phyloP scores from a whole-genome alignment of 1,140 invertebrate species.

The Lamellibrachia luymesi region DNA sequence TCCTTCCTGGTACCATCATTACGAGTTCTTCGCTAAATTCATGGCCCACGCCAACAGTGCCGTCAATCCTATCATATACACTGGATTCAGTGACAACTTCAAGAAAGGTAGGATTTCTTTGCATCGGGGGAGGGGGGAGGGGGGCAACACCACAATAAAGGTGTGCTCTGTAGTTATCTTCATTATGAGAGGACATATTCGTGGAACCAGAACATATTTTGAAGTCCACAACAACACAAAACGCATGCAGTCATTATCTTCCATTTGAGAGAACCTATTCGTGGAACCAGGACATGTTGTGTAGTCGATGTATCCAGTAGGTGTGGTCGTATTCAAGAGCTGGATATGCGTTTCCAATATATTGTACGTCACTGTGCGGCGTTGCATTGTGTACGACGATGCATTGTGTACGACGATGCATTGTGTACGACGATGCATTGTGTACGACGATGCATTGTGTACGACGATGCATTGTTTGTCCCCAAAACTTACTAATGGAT shows the following conservation, averaged over 20 bases:
- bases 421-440: too few species aligned
- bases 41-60: conserved; percentile 60
- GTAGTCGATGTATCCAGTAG: background rate
- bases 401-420: too few species aligned
- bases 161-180: too few species aligned
- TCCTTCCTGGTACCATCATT: conserved; percentile 56
- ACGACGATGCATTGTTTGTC: too few species aligned
- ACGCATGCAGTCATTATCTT: background rate
- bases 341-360: background rate
- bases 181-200: too few species aligned
- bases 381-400: too few species aligned
- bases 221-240: too few species aligned
- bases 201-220: too few species aligned
- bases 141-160: too few species aligned
- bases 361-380: too few species aligned
- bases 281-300: background rate
- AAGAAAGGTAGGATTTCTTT: conserved; percentile 42
- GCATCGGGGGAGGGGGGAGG: background rate
- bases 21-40: conserved; percentile 57
- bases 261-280: background rate
- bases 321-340: background rate
- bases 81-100: conserved; percentile 59
- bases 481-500: too few species aligned
- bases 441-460: too few species aligned
- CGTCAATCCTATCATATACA: conserved; percentile 61